phyloP scores from a whole-genome alignment of 2,113 vertebrate species.

The Casuarius casuarius region DNA sequence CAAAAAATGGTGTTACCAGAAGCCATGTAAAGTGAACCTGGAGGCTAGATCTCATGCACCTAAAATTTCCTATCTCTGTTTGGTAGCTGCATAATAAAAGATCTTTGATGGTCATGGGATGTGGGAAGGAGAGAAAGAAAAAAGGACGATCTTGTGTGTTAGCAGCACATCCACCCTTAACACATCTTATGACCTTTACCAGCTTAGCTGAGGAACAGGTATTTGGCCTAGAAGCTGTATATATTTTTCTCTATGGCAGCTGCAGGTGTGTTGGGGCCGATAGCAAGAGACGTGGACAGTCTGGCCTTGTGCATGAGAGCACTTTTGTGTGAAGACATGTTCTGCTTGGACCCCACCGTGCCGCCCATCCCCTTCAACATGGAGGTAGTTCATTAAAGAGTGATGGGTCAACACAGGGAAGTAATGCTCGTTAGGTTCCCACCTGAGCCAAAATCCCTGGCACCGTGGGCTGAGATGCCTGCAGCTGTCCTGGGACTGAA shows the following conservation, averaged over 20 bases:
- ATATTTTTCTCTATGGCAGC: neutral
- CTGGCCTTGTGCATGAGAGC: constrained; percentile 83
- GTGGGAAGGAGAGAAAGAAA: neutral
- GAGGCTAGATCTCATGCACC: too few relatives aligned
- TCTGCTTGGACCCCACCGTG: constrained; percentile 80
- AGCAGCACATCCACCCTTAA: neutral
- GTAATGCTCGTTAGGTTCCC: too few relatives aligned
- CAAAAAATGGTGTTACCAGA: too few relatives aligned
- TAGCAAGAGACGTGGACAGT: constrained; percentile 82
- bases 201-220: too few relatives aligned
- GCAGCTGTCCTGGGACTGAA: neutral
- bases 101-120: neutral
- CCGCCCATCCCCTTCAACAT: constrained; percentile 81
- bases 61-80: neutral
- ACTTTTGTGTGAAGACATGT: constrained; percentile 81
- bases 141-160: neutral
- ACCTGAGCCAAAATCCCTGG: neutral
- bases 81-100: neutral
- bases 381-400: constrained; percentile 42
- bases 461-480: neutral
- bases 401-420: too few relatives aligned
- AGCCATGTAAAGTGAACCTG: too few relatives aligned
- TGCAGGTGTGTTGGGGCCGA: constrained; percentile 63
- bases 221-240: too few relatives aligned
- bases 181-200: neutral